Evolutionary conservation across 2,113 vertebrate species (phyloP).

Genomic region (Hypanus sabinus): DNA sequence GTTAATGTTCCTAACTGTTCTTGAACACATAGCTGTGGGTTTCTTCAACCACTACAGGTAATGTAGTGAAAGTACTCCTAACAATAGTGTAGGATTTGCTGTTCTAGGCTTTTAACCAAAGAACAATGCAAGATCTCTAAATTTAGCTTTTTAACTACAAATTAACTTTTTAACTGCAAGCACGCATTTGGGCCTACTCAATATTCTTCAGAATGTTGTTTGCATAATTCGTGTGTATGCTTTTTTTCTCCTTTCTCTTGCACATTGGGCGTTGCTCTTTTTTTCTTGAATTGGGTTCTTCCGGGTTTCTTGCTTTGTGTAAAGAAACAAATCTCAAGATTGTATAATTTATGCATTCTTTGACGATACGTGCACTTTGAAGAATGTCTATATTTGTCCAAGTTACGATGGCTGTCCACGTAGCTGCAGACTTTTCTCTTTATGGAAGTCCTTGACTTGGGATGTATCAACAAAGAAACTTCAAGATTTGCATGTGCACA

Average conservation of each 20-base stretch:
- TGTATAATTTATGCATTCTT: too few relatives aligned
- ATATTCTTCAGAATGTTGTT: too few relatives aligned
- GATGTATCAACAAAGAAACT: not conserved
- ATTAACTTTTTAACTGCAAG: too few relatives aligned
- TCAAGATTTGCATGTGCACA: not conserved
- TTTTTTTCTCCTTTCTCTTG: too few relatives aligned
- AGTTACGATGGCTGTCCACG: not conserved
- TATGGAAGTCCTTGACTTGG: not conserved
- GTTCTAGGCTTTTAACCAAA: not conserved
- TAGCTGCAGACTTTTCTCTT: not conserved
- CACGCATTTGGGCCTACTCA: too few relatives aligned
- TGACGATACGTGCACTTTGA: too few relatives aligned
- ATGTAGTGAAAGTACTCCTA: not conserved
- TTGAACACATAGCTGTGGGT: not conserved
- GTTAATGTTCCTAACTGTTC: not conserved
- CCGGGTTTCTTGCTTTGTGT: too few relatives aligned
- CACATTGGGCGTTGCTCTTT: too few relatives aligned
- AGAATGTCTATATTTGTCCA: not conserved
- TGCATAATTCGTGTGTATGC: too few relatives aligned
- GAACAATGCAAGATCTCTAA: not conserved
- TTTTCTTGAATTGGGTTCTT: too few relatives aligned
- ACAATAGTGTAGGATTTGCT: not conserved
- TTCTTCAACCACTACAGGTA: not conserved
- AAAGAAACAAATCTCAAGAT: too few relatives aligned
- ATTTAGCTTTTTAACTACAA: too few relatives aligned